These are phyloP conservation scores for Papilio polyxenes DNA, from an alignment of 1,140 invertebrate species.

Conservation along the genomic window DNA sequence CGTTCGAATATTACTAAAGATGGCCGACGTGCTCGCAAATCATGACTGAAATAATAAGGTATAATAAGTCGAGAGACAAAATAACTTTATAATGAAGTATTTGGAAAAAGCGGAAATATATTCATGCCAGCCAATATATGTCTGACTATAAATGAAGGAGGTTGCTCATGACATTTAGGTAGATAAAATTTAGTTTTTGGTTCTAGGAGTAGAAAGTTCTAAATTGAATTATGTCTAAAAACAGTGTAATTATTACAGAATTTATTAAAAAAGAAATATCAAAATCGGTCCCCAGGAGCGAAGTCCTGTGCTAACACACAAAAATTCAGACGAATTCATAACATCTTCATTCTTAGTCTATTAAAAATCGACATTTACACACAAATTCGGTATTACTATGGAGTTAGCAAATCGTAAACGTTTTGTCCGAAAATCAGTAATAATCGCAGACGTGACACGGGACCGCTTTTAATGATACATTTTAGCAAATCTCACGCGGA, in stretches of 20 bases:
- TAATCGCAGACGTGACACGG: slow-evolving; percentile 15
- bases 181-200: not conserved
- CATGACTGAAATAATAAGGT: slow-evolving; percentile 20
- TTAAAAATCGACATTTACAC: slow-evolving; percentile 22
- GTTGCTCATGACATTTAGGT: not conserved
- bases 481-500: slow-evolving; percentile 28
- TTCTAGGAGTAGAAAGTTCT: not conserved
- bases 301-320: too few species aligned
- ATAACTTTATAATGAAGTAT: not conserved
- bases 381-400: not conserved
- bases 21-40: slow-evolving; percentile 16
- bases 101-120: not conserved
- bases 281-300: too few species aligned
- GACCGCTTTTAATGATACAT: slow-evolving; percentile 37
- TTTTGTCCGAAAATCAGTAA: slow-evolving; percentile 19
- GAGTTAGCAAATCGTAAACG: slow-evolving; percentile 12
- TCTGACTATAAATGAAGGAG: not conserved
- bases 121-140: not conserved
- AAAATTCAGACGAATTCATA: too few species aligned
- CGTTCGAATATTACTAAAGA: slow-evolving; percentile 17
- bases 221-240: not conserved
- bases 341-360: too few species aligned
- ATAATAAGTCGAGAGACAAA: not conserved
- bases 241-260: not conserved
- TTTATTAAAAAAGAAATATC: too few species aligned